phyloP scores from a whole-genome alignment of 2,113 vertebrate genomes.

The Stercorarius parasiticus region DNA sequence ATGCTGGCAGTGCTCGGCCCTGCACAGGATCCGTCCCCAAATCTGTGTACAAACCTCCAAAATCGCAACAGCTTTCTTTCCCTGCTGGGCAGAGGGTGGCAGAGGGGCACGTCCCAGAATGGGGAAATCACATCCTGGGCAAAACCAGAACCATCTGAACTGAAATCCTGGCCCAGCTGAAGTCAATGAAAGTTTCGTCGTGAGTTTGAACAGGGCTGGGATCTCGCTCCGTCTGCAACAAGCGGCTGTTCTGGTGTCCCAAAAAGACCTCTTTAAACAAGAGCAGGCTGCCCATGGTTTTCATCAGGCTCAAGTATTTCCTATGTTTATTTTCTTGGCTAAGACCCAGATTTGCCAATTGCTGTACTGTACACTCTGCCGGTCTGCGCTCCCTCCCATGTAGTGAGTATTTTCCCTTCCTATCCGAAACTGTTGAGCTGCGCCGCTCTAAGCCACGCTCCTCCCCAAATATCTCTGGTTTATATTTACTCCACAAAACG shows the following conservation, averaged over 20 bases:
- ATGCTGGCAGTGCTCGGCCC: not conserved
- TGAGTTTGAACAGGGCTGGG: not conserved
- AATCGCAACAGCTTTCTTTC: not conserved
- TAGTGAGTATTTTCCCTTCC: not conserved
- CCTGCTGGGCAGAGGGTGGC: not conserved
- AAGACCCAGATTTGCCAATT: conserved; percentile 37
- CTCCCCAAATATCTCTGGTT: not conserved
- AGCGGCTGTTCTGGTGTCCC: not conserved
- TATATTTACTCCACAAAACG: not conserved
- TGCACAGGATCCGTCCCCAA: rapidly evolving
- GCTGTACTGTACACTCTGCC: not conserved
- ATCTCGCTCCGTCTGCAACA: not conserved
- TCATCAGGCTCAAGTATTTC: conserved; percentile 24
- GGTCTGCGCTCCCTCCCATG: not conserved
- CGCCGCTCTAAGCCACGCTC: not conserved
- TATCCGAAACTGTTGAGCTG: not conserved
- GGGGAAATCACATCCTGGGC: not conserved
- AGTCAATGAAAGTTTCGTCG: not conserved
- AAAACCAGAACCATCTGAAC: not conserved
- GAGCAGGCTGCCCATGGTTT: conserved; percentile 36
- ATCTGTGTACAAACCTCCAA: not conserved
- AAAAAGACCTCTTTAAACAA: conserved; percentile 1
- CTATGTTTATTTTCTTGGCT: conserved; percentile 45
- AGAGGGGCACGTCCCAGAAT: not conserved
- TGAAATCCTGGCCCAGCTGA: not conserved